phyloP scores from a whole-genome alignment of 2,797 vertebrate genomes.

The Etheostoma nigrum region DNA sequence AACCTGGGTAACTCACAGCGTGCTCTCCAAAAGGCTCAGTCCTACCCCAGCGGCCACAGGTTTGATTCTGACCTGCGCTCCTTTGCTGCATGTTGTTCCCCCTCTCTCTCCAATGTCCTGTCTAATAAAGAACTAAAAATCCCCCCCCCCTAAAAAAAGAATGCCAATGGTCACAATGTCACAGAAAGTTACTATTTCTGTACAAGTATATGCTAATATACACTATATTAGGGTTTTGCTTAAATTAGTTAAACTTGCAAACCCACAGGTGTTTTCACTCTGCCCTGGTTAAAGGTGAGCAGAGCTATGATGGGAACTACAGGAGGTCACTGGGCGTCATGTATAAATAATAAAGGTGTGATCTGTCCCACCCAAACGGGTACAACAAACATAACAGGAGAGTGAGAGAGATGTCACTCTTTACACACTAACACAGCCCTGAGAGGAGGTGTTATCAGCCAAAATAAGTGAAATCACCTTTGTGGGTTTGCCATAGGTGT shows the following conservation, averaged over 20 bases:
- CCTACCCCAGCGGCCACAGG: no score
- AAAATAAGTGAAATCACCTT: constrained; percentile 4
- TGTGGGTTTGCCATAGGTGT: background rate
- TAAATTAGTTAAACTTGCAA: background rate
- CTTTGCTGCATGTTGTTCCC: no score
- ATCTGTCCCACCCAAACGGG: background rate
- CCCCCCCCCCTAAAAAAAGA: no score
- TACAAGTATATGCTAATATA: background rate
- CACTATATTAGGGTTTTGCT: background rate
- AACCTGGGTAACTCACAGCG: no score
- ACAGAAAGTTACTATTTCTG: background rate
- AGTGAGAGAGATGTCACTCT: no score
- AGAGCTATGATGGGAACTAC: background rate
- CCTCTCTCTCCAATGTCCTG: no score
- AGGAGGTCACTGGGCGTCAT: no score
- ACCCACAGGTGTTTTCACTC: constrained; percentile 3
- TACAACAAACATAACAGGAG: background rate
- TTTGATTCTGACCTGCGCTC: no score
- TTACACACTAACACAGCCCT: background rate
- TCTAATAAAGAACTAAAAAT: no score
- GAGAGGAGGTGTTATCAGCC: background rate
- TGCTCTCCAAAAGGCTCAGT: no score
- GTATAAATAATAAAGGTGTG: background rate
- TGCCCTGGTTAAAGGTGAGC: background rate
- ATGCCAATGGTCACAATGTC: background rate